A percentile compares a stretch with the other conserved stretches of the same genome.
Evolutionary conservation across 2,888 invertebrate species (phyloP).

Genomic region (Dasysyrphus albostriatus): DNA sequence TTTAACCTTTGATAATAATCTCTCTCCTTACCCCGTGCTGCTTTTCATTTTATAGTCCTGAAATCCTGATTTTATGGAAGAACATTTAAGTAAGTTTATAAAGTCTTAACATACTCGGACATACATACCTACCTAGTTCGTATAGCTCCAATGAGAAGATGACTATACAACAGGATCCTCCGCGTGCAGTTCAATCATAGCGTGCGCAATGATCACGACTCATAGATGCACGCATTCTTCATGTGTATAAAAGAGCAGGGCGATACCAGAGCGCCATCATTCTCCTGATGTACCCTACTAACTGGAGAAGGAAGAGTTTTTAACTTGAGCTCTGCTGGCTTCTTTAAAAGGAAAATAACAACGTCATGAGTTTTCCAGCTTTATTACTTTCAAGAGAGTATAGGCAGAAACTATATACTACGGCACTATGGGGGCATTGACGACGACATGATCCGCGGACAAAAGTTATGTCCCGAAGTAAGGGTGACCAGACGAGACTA

Average conservation of each 20-base stretch:
- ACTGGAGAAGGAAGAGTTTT: constrained; percentile 11
- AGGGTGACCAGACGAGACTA: not conserved
- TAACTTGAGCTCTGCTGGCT: not conserved
- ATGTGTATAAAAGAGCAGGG: constrained; percentile 65
- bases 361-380: constrained; percentile 74
- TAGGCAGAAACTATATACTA: constrained; percentile 4
- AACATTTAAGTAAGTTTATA: constrained; percentile 46
- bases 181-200: constrained; percentile 76
- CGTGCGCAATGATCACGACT: constrained; percentile 76
- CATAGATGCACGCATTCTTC: constrained; percentile 75
- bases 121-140: too few relatives aligned
- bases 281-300: constrained; percentile 14
- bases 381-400: constrained; percentile 64
- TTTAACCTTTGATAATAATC: constrained; percentile 32
- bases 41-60: constrained; percentile 6
- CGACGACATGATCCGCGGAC: constrained; percentile 57
- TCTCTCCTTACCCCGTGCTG: constrained; percentile 37
- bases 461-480: constrained; percentile 13
- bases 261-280: constrained; percentile 70
- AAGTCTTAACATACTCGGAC: constrained; percentile 33
- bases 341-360: constrained; percentile 69
- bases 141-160: constrained; percentile 1
- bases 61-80: constrained; percentile 10
- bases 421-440: constrained; percentile 28
- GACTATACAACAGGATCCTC: constrained; percentile 38